phyloP scores from a whole-genome alignment of 2,113 vertebrate species.

The Dissostichus mawsoni region DNA sequence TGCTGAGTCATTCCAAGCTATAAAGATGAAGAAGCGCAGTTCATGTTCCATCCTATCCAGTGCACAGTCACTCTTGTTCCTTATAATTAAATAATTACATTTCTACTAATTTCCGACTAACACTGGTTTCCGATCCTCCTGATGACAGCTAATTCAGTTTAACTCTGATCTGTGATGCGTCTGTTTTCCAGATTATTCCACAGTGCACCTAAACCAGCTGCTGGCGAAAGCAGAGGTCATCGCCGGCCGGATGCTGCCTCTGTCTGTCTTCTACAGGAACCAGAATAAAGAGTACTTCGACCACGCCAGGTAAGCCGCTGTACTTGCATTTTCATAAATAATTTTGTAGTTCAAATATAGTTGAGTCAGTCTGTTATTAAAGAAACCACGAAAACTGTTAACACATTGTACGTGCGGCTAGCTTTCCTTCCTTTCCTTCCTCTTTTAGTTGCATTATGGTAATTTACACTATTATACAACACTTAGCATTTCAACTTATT shows the following conservation, averaged over 20 bases:
- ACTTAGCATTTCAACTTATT: too few relatives aligned
- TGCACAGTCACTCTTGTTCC: background rate
- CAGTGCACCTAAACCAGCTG: slow-evolving; percentile 96
- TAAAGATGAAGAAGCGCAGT: background rate
- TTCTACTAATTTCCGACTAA: background rate
- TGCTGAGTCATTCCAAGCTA: slow-evolving; percentile 15
- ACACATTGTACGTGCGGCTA: too few relatives aligned
- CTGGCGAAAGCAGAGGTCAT: slow-evolving; percentile 97
- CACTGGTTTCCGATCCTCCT: background rate
- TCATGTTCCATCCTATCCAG: background rate
- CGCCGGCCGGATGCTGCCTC: slow-evolving; percentile 95
- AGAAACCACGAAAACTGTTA: too few relatives aligned
- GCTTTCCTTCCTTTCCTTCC: too few relatives aligned
- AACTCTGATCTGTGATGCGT: background rate
- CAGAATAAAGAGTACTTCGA: slow-evolving; percentile 99
- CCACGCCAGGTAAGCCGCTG: slow-evolving; percentile 87
- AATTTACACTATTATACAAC: too few relatives aligned
- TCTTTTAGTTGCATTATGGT: too few relatives aligned
- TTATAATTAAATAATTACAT: background rate
- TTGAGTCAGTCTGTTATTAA: too few relatives aligned
- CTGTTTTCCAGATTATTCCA: slow-evolving; percentile 94
- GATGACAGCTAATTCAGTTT: background rate
- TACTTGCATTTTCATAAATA: too few relatives aligned
- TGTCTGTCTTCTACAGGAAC: slow-evolving; percentile 98
- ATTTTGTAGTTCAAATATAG: too few relatives aligned